phyloP scores from a whole-genome alignment of 2,113 vertebrate species.

The Nanorana parkeri region DNA sequence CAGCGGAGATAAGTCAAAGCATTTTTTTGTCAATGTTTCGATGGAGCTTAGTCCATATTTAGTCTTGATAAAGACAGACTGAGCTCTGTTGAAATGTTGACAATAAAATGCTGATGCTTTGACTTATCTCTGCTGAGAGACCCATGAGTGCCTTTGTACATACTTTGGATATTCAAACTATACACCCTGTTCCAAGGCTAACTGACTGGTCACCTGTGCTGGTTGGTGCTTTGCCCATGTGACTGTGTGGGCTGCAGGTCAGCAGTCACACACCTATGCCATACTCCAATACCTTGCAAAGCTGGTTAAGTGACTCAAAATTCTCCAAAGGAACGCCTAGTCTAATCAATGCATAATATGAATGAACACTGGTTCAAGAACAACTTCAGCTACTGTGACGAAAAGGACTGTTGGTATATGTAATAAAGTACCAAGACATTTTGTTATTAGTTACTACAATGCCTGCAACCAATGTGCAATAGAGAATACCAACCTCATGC shows the following conservation, averaged over 20 bases:
- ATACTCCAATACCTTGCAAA: conserved; percentile 28
- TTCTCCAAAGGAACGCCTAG: conserved; percentile 21
- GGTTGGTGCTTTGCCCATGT: conserved; percentile 24
- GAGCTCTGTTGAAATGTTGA: too few relatives aligned
- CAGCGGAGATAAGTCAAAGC: too few relatives aligned
- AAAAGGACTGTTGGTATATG: background rate
- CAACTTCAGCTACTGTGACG: background rate
- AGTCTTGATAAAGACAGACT: too few relatives aligned
- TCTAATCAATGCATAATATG: conserved; percentile 11
- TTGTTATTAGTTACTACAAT: too few relatives aligned
- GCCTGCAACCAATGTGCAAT: too few relatives aligned
- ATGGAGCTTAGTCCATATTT: too few relatives aligned
- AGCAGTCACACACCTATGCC: conserved; percentile 39
- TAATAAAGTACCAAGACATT: background rate
- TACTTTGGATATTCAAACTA: background rate
- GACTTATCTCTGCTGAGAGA: too few relatives aligned
- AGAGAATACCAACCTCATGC: too few relatives aligned
- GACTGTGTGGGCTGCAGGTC: conserved; percentile 41
- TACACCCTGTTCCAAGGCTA: conserved; percentile 4
- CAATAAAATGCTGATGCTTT: too few relatives aligned
- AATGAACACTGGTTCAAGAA: background rate
- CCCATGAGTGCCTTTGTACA: too few relatives aligned
- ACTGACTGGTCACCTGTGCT: conserved; percentile 8
- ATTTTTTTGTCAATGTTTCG: too few relatives aligned
- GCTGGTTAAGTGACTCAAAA: conserved; percentile 44